A percentile compares a stretch with the other conserved stretches of the same genome.
These are phyloP conservation scores for Scyliorhinus canicula DNA, from an alignment of 2,797 vertebrate genomes.

Conservation along the genomic window DNA sequence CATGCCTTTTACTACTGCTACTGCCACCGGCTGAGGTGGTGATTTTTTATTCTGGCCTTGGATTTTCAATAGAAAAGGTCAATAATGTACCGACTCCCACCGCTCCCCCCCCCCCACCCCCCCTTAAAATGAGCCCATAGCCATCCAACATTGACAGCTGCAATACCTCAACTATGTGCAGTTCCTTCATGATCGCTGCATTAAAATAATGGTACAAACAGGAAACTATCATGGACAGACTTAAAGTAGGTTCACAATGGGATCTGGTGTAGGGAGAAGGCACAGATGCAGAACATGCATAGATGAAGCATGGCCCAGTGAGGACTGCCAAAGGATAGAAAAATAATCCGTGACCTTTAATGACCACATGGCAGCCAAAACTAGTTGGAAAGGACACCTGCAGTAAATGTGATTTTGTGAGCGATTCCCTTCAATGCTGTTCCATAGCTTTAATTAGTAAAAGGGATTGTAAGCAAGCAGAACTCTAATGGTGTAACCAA, in stretches of 20 bases:
- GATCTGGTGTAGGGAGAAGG: background rate
- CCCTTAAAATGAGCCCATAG: background rate
- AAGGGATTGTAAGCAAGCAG: conserved; percentile 46
- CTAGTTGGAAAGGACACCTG: background rate
- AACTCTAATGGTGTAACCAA: conserved; percentile 54
- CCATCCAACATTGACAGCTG: too few species aligned
- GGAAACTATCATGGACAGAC: background rate
- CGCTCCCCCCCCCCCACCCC: too few species aligned
- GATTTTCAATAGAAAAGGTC: background rate
- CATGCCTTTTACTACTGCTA: too few species aligned
- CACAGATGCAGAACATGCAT: conserved; percentile 31
- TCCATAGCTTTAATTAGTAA: conserved; percentile 50
- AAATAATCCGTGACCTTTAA: background rate
- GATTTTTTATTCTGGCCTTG: background rate
- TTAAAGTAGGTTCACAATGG: background rate
- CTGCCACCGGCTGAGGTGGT: background rate
- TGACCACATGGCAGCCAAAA: background rate
- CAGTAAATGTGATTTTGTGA: conserved; percentile 44
- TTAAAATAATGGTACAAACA: background rate
- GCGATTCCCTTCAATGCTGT: conserved; percentile 54
- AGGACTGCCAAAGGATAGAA: background rate
- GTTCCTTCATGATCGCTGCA: background rate
- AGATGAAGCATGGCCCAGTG: background rate
- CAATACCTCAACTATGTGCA: background rate
- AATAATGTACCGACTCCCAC: too few species aligned